A percentile compares a stretch with the other conserved stretches of the same genome.
Conservation (phyloP, 2,113 vertebrate genomes). For the Epinephelus lanceolatus region DNA sequence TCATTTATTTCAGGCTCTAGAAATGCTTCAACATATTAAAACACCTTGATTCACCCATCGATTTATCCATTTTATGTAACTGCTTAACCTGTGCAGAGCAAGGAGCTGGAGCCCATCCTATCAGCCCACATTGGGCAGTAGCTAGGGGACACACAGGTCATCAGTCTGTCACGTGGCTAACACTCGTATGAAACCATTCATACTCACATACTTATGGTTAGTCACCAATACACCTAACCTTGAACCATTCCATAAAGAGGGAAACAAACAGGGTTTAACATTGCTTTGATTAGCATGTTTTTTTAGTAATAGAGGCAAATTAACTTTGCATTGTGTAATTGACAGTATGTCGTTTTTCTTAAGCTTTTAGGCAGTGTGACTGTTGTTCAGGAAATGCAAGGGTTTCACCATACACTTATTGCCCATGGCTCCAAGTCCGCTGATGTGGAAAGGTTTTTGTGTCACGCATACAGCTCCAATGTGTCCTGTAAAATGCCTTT, state of each 20-base stretch:
- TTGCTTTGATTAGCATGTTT: background rate
- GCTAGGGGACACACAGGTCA: background rate
- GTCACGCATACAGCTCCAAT: background rate
- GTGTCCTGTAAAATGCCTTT: conserved; percentile 8
- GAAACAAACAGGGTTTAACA: background rate
- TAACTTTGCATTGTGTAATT: conserved; percentile 3
- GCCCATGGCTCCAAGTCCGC: conserved; percentile 30
- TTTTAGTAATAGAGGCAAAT: background rate
- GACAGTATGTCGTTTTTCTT: background rate
- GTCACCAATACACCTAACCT: background rate
- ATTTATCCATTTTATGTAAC: background rate
- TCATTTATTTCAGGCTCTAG: background rate
- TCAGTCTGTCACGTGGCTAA: background rate
- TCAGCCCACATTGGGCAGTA: background rate
- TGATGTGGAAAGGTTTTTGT: conserved; percentile 56
- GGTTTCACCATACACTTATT: conserved; percentile 21
- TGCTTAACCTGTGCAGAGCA: background rate
- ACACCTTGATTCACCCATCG: background rate
- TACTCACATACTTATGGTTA: background rate
- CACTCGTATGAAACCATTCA: background rate
- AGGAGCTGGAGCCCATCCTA: no score
- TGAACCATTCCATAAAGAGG: background rate
- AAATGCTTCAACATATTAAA: background rate
- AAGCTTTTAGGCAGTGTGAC: conserved; percentile 6
- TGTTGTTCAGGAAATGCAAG: conserved; percentile 37